A percentile compares a stretch with the other conserved stretches of the same genome.
Evolutionary conservation across 1,140 invertebrate genomes (phyloP).

Genomic region (Diorhabda sublineata): DNA sequence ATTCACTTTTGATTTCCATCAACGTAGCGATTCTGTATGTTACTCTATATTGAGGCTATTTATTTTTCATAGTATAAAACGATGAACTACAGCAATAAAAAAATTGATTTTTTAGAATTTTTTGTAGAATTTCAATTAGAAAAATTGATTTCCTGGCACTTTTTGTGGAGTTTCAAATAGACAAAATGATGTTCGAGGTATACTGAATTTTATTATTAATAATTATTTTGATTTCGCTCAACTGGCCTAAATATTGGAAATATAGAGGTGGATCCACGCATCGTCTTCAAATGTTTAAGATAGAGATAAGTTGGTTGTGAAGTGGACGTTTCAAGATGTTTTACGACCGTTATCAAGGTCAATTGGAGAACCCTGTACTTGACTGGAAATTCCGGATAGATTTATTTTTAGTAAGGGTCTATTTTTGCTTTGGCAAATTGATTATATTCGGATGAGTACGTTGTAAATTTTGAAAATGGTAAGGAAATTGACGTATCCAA

Average conservation of each 20-base stretch:
- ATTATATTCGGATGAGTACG: background rate
- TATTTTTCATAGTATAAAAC: no score
- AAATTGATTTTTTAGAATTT: no score
- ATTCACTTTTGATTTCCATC: no score
- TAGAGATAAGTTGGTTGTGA: background rate
- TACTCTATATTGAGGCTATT: no score
- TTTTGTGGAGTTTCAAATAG: no score
- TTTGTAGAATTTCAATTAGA: no score
- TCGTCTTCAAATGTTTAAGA: background rate
- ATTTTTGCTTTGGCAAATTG: background rate
- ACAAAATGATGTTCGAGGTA: no score
- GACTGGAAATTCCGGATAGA: background rate
- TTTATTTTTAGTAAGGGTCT: background rate
- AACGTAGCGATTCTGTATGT: no score
- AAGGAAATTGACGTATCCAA: no score
- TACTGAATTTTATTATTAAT: no score
- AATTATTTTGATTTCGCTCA: background rate
- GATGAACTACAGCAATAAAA: no score
- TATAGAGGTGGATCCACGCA: background rate
- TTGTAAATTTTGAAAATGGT: background rate
- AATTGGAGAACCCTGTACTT: constrained; percentile 2
- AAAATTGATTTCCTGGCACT: no score
- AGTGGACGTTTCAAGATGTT: constrained; percentile 1
- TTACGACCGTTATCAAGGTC: background rate
- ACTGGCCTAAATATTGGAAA: background rate